Base-by-base conservation (phyloP, 2,888 invertebrate species). In the Ischnus inquisitorius region DNA sequence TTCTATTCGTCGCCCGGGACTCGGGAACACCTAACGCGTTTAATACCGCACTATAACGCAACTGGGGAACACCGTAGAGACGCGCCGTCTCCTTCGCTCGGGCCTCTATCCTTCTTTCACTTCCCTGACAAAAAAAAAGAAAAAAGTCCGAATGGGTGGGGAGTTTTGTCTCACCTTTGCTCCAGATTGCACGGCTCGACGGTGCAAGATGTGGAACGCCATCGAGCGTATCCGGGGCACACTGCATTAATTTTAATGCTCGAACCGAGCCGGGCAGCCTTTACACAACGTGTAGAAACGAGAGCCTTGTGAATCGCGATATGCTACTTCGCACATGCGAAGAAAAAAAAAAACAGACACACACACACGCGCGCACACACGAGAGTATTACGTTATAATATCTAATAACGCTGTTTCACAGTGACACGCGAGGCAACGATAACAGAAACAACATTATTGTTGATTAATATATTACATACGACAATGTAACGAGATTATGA, bases 201-300 rank as follows among this genome's bases (percentile, higher is more conserved):
- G 81, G 78, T 74, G 82, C 83, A 79, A 88, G 87, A 89, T 87
- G 86, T 88, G 85, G 86, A 86, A 85, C 88, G 87, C 87, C 87
- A 86, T 88, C 88, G 86, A 89, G 87, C 88, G 87, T 88, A 90
- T 90, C 89, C 89, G 88, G 90, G 88, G 86, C 90, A 86, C 48
- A 80, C 85, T 78, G 87, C 86, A 87, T 87, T 88, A 85, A 86
- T 87, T 86, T 87, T 86, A 88, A 88, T 85, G 80, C 84, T 57
- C 82, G 82, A 75, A 69, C 71, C 75, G 19, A 46, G 62, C 34
- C 16, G 62, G 67, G 54, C 51, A 74, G 78, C 51, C 43, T 68
- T 69, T 76, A 69, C 64, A 14, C 34, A 54, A 57, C 46, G 51
- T 28, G 22, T 48, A 62, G 62, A 54, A 14, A 62, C 48, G 75